Conservation (phyloP, 2,113 vertebrate species). For the Anas platyrhynchos region DNA sequence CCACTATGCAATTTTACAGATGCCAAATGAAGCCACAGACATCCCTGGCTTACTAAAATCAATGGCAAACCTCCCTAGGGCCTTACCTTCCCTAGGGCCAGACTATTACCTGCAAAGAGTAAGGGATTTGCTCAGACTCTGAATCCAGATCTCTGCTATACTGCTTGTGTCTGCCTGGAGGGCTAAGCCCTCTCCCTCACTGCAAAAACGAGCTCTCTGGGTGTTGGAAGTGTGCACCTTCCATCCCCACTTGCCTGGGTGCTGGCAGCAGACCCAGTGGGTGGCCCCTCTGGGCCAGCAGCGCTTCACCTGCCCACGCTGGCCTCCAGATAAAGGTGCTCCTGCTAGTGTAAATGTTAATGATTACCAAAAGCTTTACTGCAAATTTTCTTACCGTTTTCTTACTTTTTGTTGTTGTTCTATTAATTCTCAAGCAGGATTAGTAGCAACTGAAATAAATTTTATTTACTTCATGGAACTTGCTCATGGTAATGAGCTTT, state of each 20-base stretch:
- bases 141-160: background rate
- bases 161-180: background rate
- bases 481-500: background rate
- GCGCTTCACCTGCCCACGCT: background rate
- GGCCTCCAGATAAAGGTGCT: background rate
- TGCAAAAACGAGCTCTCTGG: background rate
- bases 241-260: background rate
- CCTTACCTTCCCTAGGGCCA: background rate
- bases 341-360: background rate
- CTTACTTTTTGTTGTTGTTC: background rate
- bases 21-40: background rate
- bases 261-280: accelerated
- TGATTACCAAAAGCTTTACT: background rate
- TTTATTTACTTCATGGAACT: background rate
- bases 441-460: background rate
- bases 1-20: background rate
- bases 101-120: background rate
- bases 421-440: background rate
- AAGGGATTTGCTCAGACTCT: background rate
- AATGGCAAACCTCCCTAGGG: background rate
- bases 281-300: background rate
- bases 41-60: background rate
- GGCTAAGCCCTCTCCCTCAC: background rate
- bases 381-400: background rate
- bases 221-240: background rate